Percentiles rank a stretch among this genome's conserved stretches.
Evolutionary conservation across 2,113 vertebrate genomes (phyloP).

Genomic region (Chauna torquata): DNA sequence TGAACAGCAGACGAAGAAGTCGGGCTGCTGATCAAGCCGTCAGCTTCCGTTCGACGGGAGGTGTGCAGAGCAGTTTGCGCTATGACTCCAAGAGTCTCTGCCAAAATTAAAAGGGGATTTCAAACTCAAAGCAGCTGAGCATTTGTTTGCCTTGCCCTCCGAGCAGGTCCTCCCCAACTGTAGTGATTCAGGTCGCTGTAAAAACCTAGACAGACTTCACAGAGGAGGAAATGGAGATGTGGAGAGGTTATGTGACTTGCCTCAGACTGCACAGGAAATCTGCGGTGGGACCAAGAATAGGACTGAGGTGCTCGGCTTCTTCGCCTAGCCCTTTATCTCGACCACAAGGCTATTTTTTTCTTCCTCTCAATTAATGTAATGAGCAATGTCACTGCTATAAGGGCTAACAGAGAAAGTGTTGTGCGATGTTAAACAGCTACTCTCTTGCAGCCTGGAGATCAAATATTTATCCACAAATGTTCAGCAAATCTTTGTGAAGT

Average conservation of each 20-base stretch:
- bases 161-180: not conserved
- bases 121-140: not conserved
- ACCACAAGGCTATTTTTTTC: not conserved
- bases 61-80: not conserved
- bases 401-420: not conserved
- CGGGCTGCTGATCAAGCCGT: not conserved
- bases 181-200: not conserved
- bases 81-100: fast-evolving
- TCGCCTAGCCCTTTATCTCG: not conserved
- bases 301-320: not conserved
- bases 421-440: not conserved
- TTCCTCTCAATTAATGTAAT: not conserved
- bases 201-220: not conserved
- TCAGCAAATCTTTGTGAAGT: not conserved
- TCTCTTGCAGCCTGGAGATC: not conserved
- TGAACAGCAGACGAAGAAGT: not conserved
- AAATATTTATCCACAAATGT: not conserved
- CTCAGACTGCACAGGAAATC: not conserved
- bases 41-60: not conserved
- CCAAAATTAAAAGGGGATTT: not conserved
- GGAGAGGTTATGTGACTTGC: not conserved
- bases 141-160: not conserved
- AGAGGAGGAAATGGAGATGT: not conserved
- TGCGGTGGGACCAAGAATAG: not conserved
- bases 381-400: fast-evolving